These are phyloP conservation scores for Etheostoma perlongum DNA, from an alignment of 2,797 vertebrate genomes.

Conservation along the genomic window DNA sequence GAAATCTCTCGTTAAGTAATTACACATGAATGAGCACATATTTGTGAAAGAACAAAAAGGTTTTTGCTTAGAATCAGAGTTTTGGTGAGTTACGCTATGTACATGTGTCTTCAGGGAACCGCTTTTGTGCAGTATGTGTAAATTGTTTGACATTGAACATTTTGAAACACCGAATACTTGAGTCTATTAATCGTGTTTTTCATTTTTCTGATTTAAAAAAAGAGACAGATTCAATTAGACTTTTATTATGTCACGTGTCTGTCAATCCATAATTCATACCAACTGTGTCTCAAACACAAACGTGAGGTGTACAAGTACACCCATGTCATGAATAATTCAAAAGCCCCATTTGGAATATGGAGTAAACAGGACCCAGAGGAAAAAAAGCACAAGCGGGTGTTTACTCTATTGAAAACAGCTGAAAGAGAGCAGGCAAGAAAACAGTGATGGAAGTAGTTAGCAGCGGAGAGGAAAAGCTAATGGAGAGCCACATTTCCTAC, in stretches of 20 bases:
- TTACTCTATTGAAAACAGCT: constrained; percentile 47
- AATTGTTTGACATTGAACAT: no score
- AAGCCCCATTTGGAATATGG: constrained; percentile 34
- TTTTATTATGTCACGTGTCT: not conserved
- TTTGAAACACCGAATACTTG: no score
- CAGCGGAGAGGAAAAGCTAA: constrained; percentile 47
- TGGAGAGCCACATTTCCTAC: constrained; percentile 69
- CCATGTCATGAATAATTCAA: constrained; percentile 49
- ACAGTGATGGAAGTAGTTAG: constrained; percentile 63
- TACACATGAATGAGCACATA: no score
- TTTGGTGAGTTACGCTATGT: no score
- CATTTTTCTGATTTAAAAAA: not conserved
- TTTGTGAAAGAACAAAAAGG: no score
- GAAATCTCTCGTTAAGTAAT: no score
- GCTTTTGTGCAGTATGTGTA: no score
- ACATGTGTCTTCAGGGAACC: no score
- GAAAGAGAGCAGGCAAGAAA: constrained; percentile 44
- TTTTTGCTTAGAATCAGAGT: no score
- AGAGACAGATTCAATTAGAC: not conserved
- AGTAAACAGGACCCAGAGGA: constrained; percentile 33
- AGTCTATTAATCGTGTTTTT: not conserved
- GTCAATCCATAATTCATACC: constrained; percentile 21
- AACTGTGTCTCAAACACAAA: constrained; percentile 56
- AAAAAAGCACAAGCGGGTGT: constrained; percentile 45
- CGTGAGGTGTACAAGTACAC: not conserved